Evolutionary conservation across 2,113 vertebrate genomes (phyloP).

Genomic region (Sula dactylatra): DNA sequence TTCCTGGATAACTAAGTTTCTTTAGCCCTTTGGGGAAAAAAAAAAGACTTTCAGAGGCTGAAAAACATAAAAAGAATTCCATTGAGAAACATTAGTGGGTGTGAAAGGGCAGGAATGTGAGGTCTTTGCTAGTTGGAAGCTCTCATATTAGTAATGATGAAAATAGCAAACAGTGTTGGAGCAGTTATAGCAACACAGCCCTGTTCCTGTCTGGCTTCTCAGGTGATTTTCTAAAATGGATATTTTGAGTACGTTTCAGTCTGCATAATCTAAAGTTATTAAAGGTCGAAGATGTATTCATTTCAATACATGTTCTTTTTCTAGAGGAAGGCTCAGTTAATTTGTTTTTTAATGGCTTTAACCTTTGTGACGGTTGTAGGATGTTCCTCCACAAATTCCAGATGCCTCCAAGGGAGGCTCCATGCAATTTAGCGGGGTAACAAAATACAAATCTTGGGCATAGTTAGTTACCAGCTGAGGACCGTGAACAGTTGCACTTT

Average conservation of each 20-base stretch:
- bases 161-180: neutral
- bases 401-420: neutral
- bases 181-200: neutral
- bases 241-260: neutral
- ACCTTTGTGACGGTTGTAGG: neutral
- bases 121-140: neutral
- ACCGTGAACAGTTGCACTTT: neutral
- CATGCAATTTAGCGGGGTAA: neutral
- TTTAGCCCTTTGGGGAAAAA: neutral
- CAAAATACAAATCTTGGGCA: neutral
- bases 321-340: neutral
- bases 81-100: neutral
- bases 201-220: neutral
- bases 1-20: neutral
- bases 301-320: neutral
- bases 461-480: neutral
- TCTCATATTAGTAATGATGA: neutral
- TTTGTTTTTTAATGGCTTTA: neutral
- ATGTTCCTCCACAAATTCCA: neutral
- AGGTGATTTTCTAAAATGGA: neutral
- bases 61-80: neutral
- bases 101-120: neutral
- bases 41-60: neutral
- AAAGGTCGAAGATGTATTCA: neutral
- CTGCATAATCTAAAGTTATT: slow-evolving; percentile 10